Percentiles rank a stretch among this genome's conserved stretches.
Conservation (phyloP, 2,888 invertebrate species). For the Parelbella ahira region DNA sequence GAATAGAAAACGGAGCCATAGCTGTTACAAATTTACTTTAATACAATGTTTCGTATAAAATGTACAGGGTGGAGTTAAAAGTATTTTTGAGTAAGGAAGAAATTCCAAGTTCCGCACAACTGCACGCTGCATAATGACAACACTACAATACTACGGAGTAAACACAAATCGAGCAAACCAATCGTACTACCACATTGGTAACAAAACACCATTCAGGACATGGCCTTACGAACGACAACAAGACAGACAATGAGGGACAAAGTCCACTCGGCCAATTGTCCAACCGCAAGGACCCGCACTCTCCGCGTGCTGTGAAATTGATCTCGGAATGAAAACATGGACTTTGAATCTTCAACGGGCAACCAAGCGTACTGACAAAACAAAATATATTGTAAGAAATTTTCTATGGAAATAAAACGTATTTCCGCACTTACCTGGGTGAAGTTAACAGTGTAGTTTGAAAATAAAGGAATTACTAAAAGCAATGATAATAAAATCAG, state of each 20-base stretch:
- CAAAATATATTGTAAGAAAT: no score
- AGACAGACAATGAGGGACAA: conserved; percentile 48
- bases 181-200: conserved; percentile 3
- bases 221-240: conserved; percentile 16
- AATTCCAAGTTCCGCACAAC: no score
- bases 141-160: conserved; percentile 2
- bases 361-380: conserved; percentile 5
- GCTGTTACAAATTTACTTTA: no score
- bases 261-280: conserved; percentile 57
- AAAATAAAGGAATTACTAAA: no score
- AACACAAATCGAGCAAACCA: conserved; percentile 11
- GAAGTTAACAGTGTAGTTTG: no score
- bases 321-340: conserved; percentile 31
- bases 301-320: conserved; percentile 24
- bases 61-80: no score
- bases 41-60: no score
- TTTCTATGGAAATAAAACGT: no score
- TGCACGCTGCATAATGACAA: no score
- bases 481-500: no score
- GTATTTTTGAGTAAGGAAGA: no score
- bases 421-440: no score
- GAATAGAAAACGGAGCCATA: conserved; percentile 3
- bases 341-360: conserved; percentile 27
- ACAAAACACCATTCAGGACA: conserved; percentile 14
- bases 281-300: conserved; percentile 19